Conservation (phyloP, 2,113 vertebrate species). For the Scophthalmus maximus region DNA sequence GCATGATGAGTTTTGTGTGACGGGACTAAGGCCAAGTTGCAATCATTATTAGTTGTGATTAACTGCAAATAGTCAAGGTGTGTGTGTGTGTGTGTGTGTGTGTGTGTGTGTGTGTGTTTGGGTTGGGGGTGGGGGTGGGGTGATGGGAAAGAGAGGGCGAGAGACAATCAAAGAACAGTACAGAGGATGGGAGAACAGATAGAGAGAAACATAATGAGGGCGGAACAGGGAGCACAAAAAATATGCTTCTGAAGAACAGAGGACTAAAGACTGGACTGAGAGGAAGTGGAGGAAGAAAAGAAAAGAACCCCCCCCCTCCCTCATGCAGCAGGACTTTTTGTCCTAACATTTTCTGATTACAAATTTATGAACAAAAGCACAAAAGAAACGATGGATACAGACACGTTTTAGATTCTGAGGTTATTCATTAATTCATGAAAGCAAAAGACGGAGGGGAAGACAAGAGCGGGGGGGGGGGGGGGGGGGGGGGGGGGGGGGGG, state of each 20-base stretch:
- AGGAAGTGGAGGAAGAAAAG: conserved; percentile 30
- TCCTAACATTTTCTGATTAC: conserved; percentile 74
- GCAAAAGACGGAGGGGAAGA: conserved; percentile 70
- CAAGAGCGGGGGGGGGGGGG: too few relatives aligned
- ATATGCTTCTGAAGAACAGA: conserved; percentile 51
- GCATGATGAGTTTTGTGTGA: conserved; percentile 52
- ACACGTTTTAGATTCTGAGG: conserved; percentile 69
- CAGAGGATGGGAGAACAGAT: conserved; percentile 35
- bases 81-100: conserved; percentile 10
- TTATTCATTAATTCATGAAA: conserved; percentile 80
- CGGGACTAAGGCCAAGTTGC: conserved; percentile 70
- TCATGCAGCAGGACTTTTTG: conserved; percentile 56
- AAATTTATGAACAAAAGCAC: conserved; percentile 77
- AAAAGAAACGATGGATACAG: conserved; percentile 65
- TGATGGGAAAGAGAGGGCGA: conserved; percentile 25
- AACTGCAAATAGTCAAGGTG: conserved; percentile 76
- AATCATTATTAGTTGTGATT: conserved; percentile 80
- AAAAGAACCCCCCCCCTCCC: conserved; percentile 18
- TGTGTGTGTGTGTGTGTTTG: background rate
- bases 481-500: conserved; percentile 21
- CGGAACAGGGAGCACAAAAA: conserved; percentile 40
- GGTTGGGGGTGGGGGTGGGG: conserved; percentile 30
- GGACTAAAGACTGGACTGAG: conserved; percentile 39
- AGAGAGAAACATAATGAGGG: conserved; percentile 43
- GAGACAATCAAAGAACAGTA: conserved; percentile 49